Conservation (phyloP, 2,113 vertebrate genomes). For the Smithornis capensis region DNA sequence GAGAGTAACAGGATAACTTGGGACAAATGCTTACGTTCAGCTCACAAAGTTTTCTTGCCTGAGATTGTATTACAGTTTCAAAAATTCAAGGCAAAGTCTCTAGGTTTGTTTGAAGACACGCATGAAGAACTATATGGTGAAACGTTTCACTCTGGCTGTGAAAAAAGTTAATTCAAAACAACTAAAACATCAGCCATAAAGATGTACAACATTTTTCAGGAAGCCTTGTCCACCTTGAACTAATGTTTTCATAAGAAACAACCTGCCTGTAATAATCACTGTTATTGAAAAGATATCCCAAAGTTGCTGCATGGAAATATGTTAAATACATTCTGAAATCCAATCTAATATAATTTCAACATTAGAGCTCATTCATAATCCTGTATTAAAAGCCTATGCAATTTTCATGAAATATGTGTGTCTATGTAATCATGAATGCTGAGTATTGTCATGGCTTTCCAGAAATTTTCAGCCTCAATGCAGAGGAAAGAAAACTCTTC, state of each 20-base stretch:
- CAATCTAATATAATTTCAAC: constrained; percentile 73
- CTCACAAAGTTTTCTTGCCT: constrained; percentile 55
- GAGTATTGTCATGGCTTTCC: constrained; percentile 76
- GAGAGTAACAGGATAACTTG: constrained; percentile 20
- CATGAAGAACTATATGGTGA: constrained; percentile 65
- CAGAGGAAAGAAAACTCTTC: constrained; percentile 71
- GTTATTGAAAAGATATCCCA: constrained; percentile 72
- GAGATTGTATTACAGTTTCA: constrained; percentile 43
- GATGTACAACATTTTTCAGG: constrained; percentile 73
- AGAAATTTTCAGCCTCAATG: constrained; percentile 71
- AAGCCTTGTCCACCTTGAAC: constrained; percentile 69
- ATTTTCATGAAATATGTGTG: constrained; percentile 76
- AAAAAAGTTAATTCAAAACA: constrained; percentile 70
- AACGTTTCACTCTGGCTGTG: constrained; percentile 65
- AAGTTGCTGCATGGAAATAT: constrained; percentile 73
- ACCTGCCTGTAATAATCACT: constrained; percentile 69
- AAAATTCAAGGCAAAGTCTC: constrained; percentile 30
- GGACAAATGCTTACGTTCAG: constrained; percentile 25
- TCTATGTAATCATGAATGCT: constrained; percentile 75
- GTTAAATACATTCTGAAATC: constrained; percentile 78
- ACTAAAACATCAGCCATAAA: constrained; percentile 73
- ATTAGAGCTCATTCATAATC: constrained; percentile 77
- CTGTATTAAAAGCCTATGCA: constrained; percentile 70
- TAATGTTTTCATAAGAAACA: constrained; percentile 78
- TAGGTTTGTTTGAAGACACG: constrained; percentile 65